phyloP scores from a whole-genome alignment of 92 coral and sea anemone genomes.

The Isaurus tuberculatus region DNA sequence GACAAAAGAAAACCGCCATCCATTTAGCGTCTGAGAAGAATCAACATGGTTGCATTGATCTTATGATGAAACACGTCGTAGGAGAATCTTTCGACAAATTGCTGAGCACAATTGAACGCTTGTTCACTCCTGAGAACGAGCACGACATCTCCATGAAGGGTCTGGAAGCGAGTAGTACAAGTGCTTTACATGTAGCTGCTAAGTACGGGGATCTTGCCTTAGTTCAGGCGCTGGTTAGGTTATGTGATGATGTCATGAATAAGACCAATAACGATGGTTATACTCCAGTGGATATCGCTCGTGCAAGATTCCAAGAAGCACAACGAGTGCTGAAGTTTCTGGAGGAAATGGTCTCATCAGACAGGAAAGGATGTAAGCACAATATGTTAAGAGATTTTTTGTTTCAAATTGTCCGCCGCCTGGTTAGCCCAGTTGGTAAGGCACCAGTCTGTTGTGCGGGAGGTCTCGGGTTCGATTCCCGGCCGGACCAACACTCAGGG shows the following conservation, averaged over 20 bases:
- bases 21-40: constrained; percentile 19
- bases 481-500: too few relatives aligned
- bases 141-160: constrained; percentile 37
- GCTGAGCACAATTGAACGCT: constrained; percentile 38
- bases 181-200: constrained; percentile 43
- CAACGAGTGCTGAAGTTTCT: constrained; percentile 38
- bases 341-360: constrained; percentile 31
- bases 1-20: constrained; percentile 35
- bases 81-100: constrained; percentile 44
- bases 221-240: constrained; percentile 33
- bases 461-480: too few relatives aligned
- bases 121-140: constrained; percentile 40
- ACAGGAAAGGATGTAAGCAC: constrained; percentile 37
- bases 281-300: constrained; percentile 43
- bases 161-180: constrained; percentile 8
- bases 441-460: too few relatives aligned
- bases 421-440: too few relatives aligned
- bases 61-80: constrained; percentile 45
- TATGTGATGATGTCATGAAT: constrained; percentile 42
- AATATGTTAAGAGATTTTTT: too few relatives aligned
- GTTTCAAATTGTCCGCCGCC: too few relatives aligned
- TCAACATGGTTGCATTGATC: constrained; percentile 35
- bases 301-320: constrained; percentile 30
- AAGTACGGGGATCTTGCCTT: constrained; percentile 25
- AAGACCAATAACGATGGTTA: constrained; percentile 35